Percentiles rank a stretch among this genome's conserved stretches.
These are phyloP conservation scores for Caenorhabditis sp. DNA, from an alignment of 2,888 invertebrate species.

Conservation along the genomic window DNA sequence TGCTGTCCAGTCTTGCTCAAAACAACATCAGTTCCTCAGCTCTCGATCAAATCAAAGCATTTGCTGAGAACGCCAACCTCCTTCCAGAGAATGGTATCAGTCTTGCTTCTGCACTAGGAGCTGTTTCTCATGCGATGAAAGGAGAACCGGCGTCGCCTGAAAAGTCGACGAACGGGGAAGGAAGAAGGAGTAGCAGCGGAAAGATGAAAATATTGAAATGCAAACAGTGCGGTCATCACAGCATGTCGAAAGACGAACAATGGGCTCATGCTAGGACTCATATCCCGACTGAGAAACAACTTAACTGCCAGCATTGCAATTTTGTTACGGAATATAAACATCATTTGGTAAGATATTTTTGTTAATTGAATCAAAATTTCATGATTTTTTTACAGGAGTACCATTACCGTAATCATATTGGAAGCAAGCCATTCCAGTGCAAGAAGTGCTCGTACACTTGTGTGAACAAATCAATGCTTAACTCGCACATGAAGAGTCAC, in stretches of 20 bases:
- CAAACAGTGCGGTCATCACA: slow-evolving; percentile 92
- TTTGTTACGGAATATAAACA: slow-evolving; percentile 99
- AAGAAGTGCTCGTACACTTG: slow-evolving; percentile 85
- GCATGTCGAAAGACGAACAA: slow-evolving; percentile 91
- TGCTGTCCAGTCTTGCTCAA: slow-evolving; percentile 39
- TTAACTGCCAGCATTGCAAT: slow-evolving; percentile 93
- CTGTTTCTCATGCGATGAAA: slow-evolving; percentile 59
- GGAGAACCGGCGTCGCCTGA: slow-evolving; percentile 84
- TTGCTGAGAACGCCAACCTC: slow-evolving; percentile 86
- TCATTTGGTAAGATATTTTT: slow-evolving; percentile 86
- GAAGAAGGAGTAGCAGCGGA: slow-evolving; percentile 68
- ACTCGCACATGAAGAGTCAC: slow-evolving; percentile 97
- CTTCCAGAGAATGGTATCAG: slow-evolving; percentile 61
- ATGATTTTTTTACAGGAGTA: slow-evolving; percentile 91
- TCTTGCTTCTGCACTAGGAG: slow-evolving; percentile 65
- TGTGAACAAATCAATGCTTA: slow-evolving; percentile 99
- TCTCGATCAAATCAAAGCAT: slow-evolving; percentile 83
- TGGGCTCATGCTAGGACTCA: slow-evolving; percentile 94
- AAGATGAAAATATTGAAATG: slow-evolving; percentile 91
- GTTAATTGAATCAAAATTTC: slow-evolving; percentile 8
- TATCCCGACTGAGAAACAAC: slow-evolving; percentile 93
- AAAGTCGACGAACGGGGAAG: slow-evolving; percentile 53
- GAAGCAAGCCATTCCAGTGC: slow-evolving; percentile 89
- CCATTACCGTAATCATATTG: slow-evolving; percentile 94
- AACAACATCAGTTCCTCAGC: slow-evolving; percentile 63